Percentiles rank a stretch among this genome's conserved stretches.
These are phyloP conservation scores for Lerista edwardsae DNA, from an alignment of 2,797 vertebrate species.

Conservation along the genomic window DNA sequence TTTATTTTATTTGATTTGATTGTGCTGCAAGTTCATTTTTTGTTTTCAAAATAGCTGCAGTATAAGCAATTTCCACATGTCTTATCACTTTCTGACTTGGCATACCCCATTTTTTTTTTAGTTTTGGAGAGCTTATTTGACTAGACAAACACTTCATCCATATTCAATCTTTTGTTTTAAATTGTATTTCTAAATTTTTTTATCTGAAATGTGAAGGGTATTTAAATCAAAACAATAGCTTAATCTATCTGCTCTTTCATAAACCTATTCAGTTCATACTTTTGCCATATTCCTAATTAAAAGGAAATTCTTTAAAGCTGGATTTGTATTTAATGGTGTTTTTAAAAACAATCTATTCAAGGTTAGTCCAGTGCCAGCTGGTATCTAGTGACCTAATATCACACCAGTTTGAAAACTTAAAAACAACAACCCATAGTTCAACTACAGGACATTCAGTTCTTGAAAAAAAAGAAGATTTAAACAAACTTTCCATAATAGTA, in stretches of 20 bases:
- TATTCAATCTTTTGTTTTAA: neutral
- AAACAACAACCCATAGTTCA: conserved; percentile 59
- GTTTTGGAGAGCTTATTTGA: neutral
- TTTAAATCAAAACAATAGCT: neutral
- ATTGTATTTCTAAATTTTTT: neutral
- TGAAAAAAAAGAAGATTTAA: conserved; percentile 79
- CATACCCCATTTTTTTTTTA: neutral
- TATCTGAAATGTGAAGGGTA: neutral
- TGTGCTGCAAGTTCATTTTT: no score
- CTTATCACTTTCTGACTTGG: neutral
- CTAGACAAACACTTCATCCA: neutral
- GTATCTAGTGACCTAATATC: conserved; percentile 60
- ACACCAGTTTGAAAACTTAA: conserved; percentile 57
- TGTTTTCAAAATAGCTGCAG: neutral
- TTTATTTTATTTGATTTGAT: no score
- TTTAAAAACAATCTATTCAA: neutral
- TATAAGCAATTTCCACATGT: neutral
- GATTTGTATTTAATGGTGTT: conserved; percentile 1
- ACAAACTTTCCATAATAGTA: conserved; percentile 75
- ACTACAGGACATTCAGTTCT: conserved; percentile 65
- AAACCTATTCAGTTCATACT: neutral
- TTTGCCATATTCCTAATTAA: conserved; percentile 5
- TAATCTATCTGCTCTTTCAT: neutral
- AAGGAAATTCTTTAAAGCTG: neutral
- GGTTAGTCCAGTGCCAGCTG: conserved; percentile 59